Evolutionary conservation across 2,113 vertebrate genomes (phyloP).

Genomic region (Sapayoa aenigma): DNA sequence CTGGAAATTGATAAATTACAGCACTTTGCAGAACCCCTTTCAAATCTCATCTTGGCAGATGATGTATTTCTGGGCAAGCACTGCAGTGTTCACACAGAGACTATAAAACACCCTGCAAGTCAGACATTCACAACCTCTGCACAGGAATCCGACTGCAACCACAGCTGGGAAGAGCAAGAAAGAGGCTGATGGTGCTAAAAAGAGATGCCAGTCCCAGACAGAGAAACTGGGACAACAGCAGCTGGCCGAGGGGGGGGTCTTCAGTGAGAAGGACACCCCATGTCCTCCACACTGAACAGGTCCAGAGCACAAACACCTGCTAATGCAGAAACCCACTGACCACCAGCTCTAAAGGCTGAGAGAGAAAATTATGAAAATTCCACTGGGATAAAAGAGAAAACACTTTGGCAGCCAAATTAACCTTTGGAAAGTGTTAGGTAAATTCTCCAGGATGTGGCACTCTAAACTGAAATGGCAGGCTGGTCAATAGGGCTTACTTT

Average conservation of each 20-base stretch:
- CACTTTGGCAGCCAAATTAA: background rate
- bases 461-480: background rate
- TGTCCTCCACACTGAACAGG: background rate
- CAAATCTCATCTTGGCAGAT: background rate
- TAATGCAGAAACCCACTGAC: background rate
- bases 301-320: background rate
- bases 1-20: background rate
- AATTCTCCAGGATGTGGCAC: background rate
- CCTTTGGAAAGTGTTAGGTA: background rate
- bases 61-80: background rate
- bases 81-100: background rate
- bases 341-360: background rate
- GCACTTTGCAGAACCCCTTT: background rate
- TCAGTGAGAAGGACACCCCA: background rate
- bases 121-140: background rate
- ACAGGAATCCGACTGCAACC: background rate
- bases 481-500: background rate
- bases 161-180: background rate
- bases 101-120: background rate
- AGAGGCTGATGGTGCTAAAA: background rate
- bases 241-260: background rate
- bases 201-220: background rate
- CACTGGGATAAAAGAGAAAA: background rate
- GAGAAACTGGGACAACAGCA: background rate
- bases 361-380: background rate